Base-by-base conservation (phyloP, 2,113 vertebrate genomes). In the Anoura caudifer region DNA sequence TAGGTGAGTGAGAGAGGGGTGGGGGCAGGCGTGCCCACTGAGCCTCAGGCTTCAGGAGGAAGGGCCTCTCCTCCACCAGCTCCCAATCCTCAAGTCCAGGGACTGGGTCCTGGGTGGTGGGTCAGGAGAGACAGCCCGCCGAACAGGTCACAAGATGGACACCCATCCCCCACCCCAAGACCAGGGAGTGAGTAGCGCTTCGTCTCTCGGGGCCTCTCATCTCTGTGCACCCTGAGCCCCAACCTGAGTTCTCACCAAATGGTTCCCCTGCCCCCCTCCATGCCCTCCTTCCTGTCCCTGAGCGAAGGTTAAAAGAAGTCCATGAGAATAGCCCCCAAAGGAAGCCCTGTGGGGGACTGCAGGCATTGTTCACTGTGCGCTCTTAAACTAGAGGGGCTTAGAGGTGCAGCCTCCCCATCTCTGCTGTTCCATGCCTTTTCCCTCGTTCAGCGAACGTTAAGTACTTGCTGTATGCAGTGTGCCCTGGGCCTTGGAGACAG, bases 1-100 rank as follows among this genome's bases (percentile, higher is more conserved):
- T 95, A 50, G 94, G 97, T 98, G 45, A 98, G 97, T 96, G 41
- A 56, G 16, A 20, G 41, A 31, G 54, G 75, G 47, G 22, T 5
- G 1, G 3, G 73, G 28, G 24, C 15, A 3, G n/a, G 33, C 70
- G 59, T 16, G 16, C 61, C 59, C 43, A 2, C 36, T 22, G 31
- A 10, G 16, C 26, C 70, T 38, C 24, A 0, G 22, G 81, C 24
- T 70, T 36, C 36, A 31, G 31, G 26, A 72, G n/a, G 43, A 73
- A 0, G 6, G 14, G 43, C 20, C 72, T 24, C 52, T 36, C 45
- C 61, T 43, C 22, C 47, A 56, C 69, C 0, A 2, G 69, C 77
- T 85, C 45, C 52, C 3, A n/a, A 33, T 36, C 45, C 22, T n/a
- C 22, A 24, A 22, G 56, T 50, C 24, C 73, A 89, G 61, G 33